Percentiles rank a stretch among this genome's conserved stretches.
Evolutionary conservation across 2,113 vertebrate species (phyloP).

Genomic region (Lasiurus borealis): DNA sequence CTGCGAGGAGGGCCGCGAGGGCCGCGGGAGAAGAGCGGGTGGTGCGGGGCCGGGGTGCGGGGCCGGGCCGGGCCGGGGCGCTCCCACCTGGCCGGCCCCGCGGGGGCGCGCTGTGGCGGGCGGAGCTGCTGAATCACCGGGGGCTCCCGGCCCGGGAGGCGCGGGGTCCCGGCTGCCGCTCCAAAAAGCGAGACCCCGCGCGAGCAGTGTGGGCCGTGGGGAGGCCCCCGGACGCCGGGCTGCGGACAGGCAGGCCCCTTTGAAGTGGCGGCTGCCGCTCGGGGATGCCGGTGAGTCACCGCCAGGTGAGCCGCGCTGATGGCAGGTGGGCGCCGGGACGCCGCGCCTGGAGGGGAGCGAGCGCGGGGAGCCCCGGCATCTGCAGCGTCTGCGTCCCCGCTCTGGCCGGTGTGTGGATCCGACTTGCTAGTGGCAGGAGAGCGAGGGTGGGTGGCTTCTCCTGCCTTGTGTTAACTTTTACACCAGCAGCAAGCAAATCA

Average conservation of each 20-base stretch:
- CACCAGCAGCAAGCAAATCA: neutral
- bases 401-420: too few relatives aligned
- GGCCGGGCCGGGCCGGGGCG: too few relatives aligned
- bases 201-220: rapidly evolving
- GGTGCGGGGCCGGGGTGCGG: too few relatives aligned
- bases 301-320: neutral
- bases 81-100: too few relatives aligned
- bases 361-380: neutral
- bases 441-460: neutral
- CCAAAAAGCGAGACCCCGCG: neutral
- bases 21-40: too few relatives aligned
- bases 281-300: neutral
- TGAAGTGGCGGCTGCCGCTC: neutral
- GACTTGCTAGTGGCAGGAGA: neutral
- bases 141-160: neutral
- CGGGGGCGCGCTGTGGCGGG: neutral
- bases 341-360: neutral
- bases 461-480: neutral
- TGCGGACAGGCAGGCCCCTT: neutral
- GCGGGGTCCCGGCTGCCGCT: neutral
- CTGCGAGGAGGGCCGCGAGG: neutral
- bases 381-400: neutral
- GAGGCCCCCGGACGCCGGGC: neutral
- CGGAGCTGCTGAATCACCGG: neutral
- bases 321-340: neutral